Evolutionary conservation across 2,113 vertebrate species (phyloP).

Genomic region (Gasterosteus nipponicus): DNA sequence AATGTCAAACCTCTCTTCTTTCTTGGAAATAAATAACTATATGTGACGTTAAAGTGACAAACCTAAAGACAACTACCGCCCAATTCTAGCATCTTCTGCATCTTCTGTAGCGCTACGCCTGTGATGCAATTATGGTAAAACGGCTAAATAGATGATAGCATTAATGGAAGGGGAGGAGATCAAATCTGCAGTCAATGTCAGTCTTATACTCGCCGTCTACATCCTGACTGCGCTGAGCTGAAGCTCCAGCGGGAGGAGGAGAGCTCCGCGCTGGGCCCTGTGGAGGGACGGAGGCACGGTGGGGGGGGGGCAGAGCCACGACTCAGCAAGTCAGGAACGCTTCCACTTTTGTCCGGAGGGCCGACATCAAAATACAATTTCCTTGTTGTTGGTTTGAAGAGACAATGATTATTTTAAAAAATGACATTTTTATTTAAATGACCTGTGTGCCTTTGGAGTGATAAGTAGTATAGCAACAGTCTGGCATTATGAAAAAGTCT

Average conservation of each 20-base stretch:
- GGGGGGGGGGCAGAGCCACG: neutral
- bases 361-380: neutral
- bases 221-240: neutral
- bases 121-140: neutral
- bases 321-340: neutral
- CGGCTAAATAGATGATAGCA: neutral
- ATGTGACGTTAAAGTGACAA: neutral
- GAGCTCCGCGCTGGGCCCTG: neutral
- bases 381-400: neutral
- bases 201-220: neutral
- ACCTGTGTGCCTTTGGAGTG: constrained; percentile 34
- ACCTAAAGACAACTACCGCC: neutral
- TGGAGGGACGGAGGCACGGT: neutral
- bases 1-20: neutral
- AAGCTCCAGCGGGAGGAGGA: neutral
- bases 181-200: neutral
- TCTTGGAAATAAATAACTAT: neutral
- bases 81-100: neutral
- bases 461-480: constrained; percentile 21
- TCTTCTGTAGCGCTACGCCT: neutral
- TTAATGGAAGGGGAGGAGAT: neutral
- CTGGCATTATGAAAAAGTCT: constrained; percentile 6
- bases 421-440: constrained; percentile 32
- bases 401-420: neutral
- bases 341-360: neutral